Percentiles rank a stretch among this genome's conserved stretches.
These are phyloP conservation scores for Crocuta crocuta DNA, from an alignment of 2,113 vertebrate species.

Conservation along the genomic window DNA sequence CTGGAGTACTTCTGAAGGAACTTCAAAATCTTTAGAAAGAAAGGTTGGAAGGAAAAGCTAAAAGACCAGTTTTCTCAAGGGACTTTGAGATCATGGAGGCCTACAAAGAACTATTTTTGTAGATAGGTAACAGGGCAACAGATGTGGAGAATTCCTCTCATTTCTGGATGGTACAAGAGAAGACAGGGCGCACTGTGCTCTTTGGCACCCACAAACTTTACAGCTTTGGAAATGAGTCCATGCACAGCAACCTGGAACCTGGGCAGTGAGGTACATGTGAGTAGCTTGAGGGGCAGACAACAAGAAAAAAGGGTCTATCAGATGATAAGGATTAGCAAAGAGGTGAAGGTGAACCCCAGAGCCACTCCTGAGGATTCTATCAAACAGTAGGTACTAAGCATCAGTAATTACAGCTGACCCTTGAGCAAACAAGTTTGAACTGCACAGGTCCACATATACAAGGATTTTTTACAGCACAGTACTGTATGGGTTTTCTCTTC, in stretches of 20 bases:
- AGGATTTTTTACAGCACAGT: neutral
- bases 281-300: neutral
- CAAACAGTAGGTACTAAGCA: neutral
- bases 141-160: neutral
- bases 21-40: neutral
- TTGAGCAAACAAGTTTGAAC: neutral
- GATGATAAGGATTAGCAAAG: neutral
- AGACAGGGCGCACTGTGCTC: neutral
- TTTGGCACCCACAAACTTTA: neutral
- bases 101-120: neutral
- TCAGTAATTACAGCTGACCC: neutral
- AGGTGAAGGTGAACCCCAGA: neutral
- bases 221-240: neutral
- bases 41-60: neutral
- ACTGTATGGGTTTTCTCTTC: neutral
- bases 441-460: neutral
- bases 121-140: neutral
- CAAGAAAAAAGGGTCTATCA: neutral
- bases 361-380: neutral
- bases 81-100: neutral
- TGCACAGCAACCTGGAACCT: neutral
- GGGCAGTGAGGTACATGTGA: neutral
- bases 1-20: neutral
- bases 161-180: neutral
- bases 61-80: neutral